Conservation (phyloP, 2,888 invertebrate species). For the Meteorus cinctellus region DNA sequence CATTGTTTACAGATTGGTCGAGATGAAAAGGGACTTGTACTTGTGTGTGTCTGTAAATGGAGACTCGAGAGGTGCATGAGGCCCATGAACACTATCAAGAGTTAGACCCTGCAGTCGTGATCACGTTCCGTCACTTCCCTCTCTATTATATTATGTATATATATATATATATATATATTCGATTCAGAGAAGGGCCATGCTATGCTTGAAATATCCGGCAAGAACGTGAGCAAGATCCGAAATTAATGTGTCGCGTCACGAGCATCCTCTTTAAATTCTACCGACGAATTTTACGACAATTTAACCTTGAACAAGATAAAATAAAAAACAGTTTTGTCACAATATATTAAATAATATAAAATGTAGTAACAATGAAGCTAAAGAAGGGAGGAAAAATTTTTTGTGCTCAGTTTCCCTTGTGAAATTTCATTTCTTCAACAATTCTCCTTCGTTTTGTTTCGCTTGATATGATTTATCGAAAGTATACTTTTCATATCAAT, state of each 20-base stretch:
- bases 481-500: too few species aligned
- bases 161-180: constrained; percentile 14
- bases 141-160: constrained; percentile 19
- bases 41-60: neutral
- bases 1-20: constrained; percentile 49
- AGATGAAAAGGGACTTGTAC: neutral
- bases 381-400: neutral
- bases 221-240: constrained; percentile 37
- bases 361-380: neutral
- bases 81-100: neutral
- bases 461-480: too few species aligned
- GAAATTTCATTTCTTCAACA: too few species aligned
- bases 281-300: constrained; percentile 26
- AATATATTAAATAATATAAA: neutral
- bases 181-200: constrained; percentile 11
- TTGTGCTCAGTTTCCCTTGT: too few species aligned
- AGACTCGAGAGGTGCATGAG: constrained; percentile 3
- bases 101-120: constrained; percentile 19
- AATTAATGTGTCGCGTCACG: constrained; percentile 44
- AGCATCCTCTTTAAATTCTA: constrained; percentile 25
- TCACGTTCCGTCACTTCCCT: constrained; percentile 30
- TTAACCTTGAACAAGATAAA: constrained; percentile 23
- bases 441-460: too few species aligned
- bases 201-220: constrained; percentile 33
- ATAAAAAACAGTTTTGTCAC: neutral